These are phyloP conservation scores for Ispidina picta DNA, from an alignment of 2,797 vertebrate species.

Conservation along the genomic window DNA sequence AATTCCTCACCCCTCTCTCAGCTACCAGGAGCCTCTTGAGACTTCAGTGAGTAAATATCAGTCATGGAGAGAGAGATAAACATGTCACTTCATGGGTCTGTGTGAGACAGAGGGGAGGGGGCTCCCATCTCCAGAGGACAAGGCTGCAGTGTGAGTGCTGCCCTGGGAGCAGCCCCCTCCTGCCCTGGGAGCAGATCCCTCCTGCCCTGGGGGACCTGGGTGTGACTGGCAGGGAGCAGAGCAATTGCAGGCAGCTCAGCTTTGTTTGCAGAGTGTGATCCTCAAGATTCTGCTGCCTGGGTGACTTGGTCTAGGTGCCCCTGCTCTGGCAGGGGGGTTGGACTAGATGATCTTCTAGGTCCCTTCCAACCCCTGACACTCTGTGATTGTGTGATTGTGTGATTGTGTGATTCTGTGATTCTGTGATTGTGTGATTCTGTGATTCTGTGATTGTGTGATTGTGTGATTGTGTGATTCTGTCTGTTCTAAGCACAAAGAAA, in stretches of 20 bases:
- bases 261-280: neutral
- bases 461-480: no score
- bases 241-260: neutral
- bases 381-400: no score
- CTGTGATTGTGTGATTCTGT: no score
- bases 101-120: neutral
- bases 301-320: no score
- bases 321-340: no score
- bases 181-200: neutral
- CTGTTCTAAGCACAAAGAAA: neutral
- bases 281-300: neutral
- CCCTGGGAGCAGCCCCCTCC: neutral
- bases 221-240: neutral
- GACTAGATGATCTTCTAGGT: no score
- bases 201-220: neutral
- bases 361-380: no score
- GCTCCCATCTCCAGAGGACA: neutral
- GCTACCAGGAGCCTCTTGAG: neutral
- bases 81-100: neutral
- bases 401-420: no score
- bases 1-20: slow-evolving; percentile 64
- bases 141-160: neutral
- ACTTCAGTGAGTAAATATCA: neutral
- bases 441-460: no score
- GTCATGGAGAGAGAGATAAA: neutral